Conservation (phyloP, 2,888 invertebrate species). For the Tanypteryx hageni region DNA sequence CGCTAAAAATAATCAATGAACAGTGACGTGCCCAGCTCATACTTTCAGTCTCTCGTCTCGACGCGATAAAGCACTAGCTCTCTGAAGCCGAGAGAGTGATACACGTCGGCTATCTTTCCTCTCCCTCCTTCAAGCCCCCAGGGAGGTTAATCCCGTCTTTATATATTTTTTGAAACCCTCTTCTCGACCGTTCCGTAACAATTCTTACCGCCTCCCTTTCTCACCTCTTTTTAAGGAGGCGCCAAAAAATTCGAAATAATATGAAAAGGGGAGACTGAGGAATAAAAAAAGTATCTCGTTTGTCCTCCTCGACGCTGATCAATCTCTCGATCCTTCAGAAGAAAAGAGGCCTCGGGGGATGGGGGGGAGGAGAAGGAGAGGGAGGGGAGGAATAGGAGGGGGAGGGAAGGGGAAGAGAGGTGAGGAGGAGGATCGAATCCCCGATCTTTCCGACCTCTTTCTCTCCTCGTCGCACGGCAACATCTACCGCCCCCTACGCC, state of each 20-base stretch:
- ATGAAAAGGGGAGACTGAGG: neutral
- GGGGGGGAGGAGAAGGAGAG: too few species aligned
- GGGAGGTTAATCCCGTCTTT: neutral
- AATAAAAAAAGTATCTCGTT: constrained; percentile 8
- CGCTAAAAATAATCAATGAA: neutral
- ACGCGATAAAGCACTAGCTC: neutral
- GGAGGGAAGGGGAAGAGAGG: neutral
- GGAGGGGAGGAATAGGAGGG: neutral
- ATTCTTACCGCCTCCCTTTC: neutral
- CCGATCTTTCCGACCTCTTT: neutral
- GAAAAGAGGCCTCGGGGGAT: too few species aligned
- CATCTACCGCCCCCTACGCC: neutral
- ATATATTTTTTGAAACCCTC: too few species aligned
- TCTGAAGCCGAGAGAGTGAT: neutral
- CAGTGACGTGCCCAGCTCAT: neutral
- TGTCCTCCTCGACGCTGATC: neutral
- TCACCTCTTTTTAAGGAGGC: neutral
- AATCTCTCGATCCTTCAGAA: neutral
- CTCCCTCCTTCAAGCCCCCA: neutral
- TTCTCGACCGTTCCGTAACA: too few species aligned
- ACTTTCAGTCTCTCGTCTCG: neutral
- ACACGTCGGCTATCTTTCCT: neutral
- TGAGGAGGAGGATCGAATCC: neutral
- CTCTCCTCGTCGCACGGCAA: neutral
- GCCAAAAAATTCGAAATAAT: neutral